These are phyloP conservation scores for Scaeva pyrastri DNA, from an alignment of 2,888 invertebrate species.

Conservation along the genomic window DNA sequence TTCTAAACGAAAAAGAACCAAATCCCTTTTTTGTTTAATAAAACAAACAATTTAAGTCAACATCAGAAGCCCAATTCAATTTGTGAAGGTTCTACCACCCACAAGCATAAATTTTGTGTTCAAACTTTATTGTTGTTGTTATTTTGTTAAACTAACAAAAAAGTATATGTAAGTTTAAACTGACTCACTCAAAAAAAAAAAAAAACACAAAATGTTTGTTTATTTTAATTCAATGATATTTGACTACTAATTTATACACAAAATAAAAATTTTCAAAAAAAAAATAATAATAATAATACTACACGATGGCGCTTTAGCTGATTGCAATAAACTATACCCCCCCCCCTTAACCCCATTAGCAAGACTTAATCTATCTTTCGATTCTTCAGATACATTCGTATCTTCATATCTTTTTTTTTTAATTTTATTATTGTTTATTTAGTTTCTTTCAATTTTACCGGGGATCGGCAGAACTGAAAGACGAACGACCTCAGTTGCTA, in stretches of 20 bases:
- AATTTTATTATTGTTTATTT: slow-evolving; percentile 31
- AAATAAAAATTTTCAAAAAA: slow-evolving; percentile 1
- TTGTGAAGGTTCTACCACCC: not conserved
- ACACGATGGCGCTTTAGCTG: too few relatives aligned
- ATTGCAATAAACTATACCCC: too few relatives aligned
- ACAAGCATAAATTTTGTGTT: not conserved
- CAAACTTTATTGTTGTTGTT: not conserved
- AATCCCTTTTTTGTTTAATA: too few relatives aligned
- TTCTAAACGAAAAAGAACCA: too few relatives aligned
- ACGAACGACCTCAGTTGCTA: slow-evolving; percentile 65
- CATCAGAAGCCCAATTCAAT: not conserved
- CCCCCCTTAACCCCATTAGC: too few relatives aligned
- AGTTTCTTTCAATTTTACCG: slow-evolving; percentile 51
- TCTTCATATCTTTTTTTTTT: not conserved
- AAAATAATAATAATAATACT: too few relatives aligned
- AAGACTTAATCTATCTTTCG: not conserved
- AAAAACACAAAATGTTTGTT: not conserved
- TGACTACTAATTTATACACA: not conserved
- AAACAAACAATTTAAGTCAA: not conserved
- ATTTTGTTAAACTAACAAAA: slow-evolving; percentile 1
- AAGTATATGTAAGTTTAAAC: not conserved
- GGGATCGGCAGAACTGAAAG: slow-evolving; percentile 36
- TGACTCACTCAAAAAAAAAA: not conserved
- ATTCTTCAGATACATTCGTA: not conserved
- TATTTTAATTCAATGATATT: not conserved